Base-by-base conservation (phyloP, 1,140 invertebrate species). In the Hyphantria cunea region DNA sequence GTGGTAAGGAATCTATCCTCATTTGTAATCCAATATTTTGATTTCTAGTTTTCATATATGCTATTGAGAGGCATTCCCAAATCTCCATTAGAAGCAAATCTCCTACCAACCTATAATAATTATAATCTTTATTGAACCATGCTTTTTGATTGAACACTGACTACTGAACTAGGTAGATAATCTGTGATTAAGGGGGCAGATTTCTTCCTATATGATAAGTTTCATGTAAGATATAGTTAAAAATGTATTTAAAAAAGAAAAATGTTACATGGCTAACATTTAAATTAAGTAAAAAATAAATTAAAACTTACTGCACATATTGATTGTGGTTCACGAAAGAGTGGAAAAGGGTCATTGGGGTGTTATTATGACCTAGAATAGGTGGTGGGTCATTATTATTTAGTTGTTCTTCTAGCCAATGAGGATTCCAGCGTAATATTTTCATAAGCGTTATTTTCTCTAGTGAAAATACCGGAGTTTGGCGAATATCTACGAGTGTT, bases 51-150 rank as follows among this genome's bases (percentile, higher is more conserved):
- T 76, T 82, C 59, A 64, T 70, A 44, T 82, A 84, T 9, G 74
- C 80, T 60, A 87, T 75, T 4, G 86, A 78, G 54, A 90, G 64
- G 55, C 76, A 85, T 74, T 89, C 87, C 87, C 87, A 90, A 41
- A 87, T 88, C 72, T 90, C 86, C 79, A 90, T 86, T n/a, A 90
- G 70, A 12, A 90, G 70, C 47, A 89, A 65, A 67, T 87, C 82
- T 41, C 84, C 82, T 51, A 89, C 63, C 33, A 82, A 66, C 54
- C 86, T 89, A 55, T 42, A 67, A 74, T 64, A 39, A 60, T 12
- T 52, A 54, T 34, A 49, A n/a, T n/a, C n/a, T n/a, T n/a, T n/a
- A n/a, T n/a, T n/a, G n/a, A n/a, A n/a, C n/a, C n/a, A n/a, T n/a
- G n/a, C n/a, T n/a, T n/a, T n/a, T n/a, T n/a, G n/a, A n/a, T n/a